These are phyloP conservation scores for Falcaria lacertinaria DNA, from an alignment of 2,888 invertebrate species.

Conservation along the genomic window DNA sequence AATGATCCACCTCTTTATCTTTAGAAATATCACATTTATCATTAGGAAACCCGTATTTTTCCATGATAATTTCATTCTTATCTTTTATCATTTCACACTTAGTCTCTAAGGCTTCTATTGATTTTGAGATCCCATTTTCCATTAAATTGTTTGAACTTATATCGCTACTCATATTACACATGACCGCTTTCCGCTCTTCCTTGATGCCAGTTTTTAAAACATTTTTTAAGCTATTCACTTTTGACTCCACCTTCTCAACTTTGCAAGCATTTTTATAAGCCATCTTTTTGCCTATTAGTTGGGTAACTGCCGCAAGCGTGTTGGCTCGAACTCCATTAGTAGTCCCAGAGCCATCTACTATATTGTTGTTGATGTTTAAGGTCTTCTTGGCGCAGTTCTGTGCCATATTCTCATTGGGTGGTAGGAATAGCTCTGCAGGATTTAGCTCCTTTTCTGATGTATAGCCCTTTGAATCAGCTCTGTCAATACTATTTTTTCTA, in stretches of 20 bases:
- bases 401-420: conserved; percentile 53
- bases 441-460: conserved; percentile 59
- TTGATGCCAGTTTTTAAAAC: conserved; percentile 57
- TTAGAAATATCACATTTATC: conserved; percentile 11
- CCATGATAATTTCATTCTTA: neutral
- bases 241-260: conserved; percentile 61
- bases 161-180: conserved; percentile 18
- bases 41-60: neutral
- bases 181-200: conserved; percentile 36
- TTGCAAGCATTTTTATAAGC: conserved; percentile 61
- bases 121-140: conserved; percentile 17
- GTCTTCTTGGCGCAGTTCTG: conserved; percentile 63
- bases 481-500: conserved; percentile 79
- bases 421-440: conserved; percentile 69
- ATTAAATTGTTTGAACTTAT: conserved; percentile 23
- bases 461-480: conserved; percentile 57
- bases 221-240: conserved; percentile 61
- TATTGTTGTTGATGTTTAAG: conserved; percentile 71
- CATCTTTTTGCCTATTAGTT: conserved; percentile 62
- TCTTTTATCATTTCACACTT: neutral
- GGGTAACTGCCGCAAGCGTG: conserved; percentile 62
- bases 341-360: conserved; percentile 55
- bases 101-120: conserved; percentile 3
- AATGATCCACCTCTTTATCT: neutral
- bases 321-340: conserved; percentile 54